Conservation (phyloP, 2,888 invertebrate genomes). For the Alloscopus bannaensis region DNA sequence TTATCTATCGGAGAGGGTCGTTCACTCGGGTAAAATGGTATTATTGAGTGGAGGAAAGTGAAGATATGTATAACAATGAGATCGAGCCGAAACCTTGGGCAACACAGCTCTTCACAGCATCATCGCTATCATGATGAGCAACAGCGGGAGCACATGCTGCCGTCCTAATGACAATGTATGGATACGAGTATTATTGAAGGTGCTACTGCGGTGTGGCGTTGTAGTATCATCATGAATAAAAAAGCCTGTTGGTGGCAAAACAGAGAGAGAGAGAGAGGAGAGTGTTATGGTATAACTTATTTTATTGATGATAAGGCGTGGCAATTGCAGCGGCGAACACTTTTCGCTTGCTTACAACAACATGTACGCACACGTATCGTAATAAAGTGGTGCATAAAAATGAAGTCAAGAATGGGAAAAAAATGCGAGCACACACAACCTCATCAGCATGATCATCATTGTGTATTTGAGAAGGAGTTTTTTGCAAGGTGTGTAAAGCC, state of each 20-base stretch:
- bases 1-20: too few relatives aligned
- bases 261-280: constrained; percentile 22
- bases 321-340: constrained; percentile 44
- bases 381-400: constrained; percentile 49
- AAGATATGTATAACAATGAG: constrained; percentile 59
- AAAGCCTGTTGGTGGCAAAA: constrained; percentile 39
- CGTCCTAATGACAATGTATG: constrained; percentile 61
- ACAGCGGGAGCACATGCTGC: constrained; percentile 55
- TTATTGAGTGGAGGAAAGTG: background rate
- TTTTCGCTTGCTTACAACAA: constrained; percentile 20
- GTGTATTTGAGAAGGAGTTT: too few relatives aligned
- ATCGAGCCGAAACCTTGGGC: too few relatives aligned
- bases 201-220: constrained; percentile 32
- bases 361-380: constrained; percentile 23
- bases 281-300: constrained; percentile 57
- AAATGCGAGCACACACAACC: constrained; percentile 6
- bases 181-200: constrained; percentile 28
- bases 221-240: constrained; percentile 43
- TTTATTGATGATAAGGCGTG: constrained; percentile 67
- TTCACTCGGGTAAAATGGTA: too few relatives aligned
- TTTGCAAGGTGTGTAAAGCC: too few relatives aligned
- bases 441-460: too few relatives aligned
- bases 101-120: constrained; percentile 24
- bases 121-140: constrained; percentile 36
- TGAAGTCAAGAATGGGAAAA: constrained; percentile 57